These are phyloP conservation scores for Progne subis DNA, from an alignment of 2,113 vertebrate genomes.

Conservation along the genomic window DNA sequence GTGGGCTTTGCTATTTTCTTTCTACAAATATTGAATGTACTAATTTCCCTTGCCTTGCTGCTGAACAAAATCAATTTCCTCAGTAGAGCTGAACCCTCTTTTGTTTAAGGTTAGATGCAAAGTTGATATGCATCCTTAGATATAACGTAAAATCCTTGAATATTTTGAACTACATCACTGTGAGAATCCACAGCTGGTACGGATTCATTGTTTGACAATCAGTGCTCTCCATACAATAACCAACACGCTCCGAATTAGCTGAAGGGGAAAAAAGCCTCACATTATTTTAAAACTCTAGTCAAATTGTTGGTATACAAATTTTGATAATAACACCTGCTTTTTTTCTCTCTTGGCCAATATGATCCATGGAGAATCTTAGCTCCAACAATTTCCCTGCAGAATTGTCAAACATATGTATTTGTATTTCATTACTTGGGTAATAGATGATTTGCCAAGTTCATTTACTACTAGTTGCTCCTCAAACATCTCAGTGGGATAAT, in stretches of 20 bases:
- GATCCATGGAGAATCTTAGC: constrained; percentile 74
- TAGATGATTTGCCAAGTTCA: constrained; percentile 83
- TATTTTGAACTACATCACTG: constrained; percentile 73
- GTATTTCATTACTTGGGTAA: constrained; percentile 83
- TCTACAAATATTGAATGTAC: constrained; percentile 84
- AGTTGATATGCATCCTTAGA: constrained; percentile 73
- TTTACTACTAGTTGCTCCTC: constrained; percentile 83
- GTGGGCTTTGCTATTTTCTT: constrained; percentile 79
- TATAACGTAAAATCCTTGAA: constrained; percentile 75
- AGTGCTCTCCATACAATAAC: constrained; percentile 67
- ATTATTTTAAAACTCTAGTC: constrained; percentile 76
- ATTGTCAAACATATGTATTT: constrained; percentile 85
- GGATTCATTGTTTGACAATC: constrained; percentile 73
- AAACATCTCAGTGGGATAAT: constrained; percentile 83
- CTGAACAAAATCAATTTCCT: constrained; percentile 83
- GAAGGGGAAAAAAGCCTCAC: constrained; percentile 51
- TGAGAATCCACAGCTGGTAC: constrained; percentile 41
- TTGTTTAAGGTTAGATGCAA: constrained; percentile 81
- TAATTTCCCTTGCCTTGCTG: constrained; percentile 81
- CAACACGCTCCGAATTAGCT: constrained; percentile 61
- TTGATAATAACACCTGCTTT: constrained; percentile 81
- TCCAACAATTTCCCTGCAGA: constrained; percentile 77
- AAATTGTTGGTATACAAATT: constrained; percentile 76
- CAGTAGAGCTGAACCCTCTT: constrained; percentile 78
- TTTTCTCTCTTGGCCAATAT: constrained; percentile 77